Conservation (phyloP, 2,888 invertebrate genomes). For the Hesperia comma region DNA sequence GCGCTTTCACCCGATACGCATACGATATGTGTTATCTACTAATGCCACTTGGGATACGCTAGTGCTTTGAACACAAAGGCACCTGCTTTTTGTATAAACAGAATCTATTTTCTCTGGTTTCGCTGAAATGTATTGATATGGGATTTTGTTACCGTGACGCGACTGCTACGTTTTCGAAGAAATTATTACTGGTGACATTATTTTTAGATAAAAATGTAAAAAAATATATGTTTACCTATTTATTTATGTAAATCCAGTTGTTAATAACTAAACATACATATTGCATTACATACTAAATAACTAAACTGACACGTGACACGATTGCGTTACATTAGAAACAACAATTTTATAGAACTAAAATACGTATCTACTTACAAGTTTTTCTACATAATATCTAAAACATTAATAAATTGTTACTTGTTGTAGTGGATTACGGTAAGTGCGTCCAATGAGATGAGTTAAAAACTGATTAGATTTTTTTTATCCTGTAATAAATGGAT, state of each 20-base stretch:
- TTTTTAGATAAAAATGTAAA: neutral
- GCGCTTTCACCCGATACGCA: slow-evolving; percentile 79
- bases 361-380: too few relatives aligned
- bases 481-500: neutral
- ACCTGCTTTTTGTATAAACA: slow-evolving; percentile 73
- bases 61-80: slow-evolving; percentile 80
- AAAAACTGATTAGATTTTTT: too few relatives aligned
- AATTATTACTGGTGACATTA: neutral
- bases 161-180: neutral
- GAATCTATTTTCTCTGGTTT: slow-evolving; percentile 62
- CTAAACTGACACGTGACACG: too few relatives aligned
- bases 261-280: too few relatives aligned
- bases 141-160: slow-evolving; percentile 15
- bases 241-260: too few relatives aligned
- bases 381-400: too few relatives aligned
- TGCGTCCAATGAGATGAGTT: too few relatives aligned
- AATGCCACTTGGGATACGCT: slow-evolving; percentile 77
- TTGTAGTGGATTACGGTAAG: too few relatives aligned
- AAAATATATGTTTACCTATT: neutral
- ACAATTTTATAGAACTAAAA: too few relatives aligned
- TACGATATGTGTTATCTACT: slow-evolving; percentile 77
- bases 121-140: slow-evolving; percentile 47
- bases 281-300: too few relatives aligned
- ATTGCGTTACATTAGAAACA: too few relatives aligned
- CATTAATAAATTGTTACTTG: too few relatives aligned